Evolutionary conservation across 2,888 invertebrate species (phyloP).

Genomic region (Oscheius sp.): DNA sequence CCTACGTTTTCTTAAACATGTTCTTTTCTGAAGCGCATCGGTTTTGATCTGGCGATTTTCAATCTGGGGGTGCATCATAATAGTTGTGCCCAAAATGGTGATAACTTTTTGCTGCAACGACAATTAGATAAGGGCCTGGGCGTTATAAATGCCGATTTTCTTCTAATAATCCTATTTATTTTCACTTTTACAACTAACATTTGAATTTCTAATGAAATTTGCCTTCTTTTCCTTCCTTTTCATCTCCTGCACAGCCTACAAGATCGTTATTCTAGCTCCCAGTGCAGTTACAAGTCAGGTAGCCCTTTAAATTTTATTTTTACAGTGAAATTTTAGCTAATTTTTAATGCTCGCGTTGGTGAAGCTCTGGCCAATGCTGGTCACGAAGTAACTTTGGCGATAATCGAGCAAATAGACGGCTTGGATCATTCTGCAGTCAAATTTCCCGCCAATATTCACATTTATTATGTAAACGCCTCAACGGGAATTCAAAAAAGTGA

Average conservation of each 20-base stretch:
- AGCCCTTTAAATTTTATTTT: not conserved
- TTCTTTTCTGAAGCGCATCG: no score
- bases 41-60: no score
- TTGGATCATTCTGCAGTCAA: slow-evolving; percentile 31
- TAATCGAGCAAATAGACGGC: slow-evolving; percentile 37
- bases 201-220: not conserved
- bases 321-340: slow-evolving; percentile 39
- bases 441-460: slow-evolving; percentile 1
- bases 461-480: slow-evolving; percentile 30
- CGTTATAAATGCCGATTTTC: no score
- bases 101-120: no score
- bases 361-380: slow-evolving; percentile 57
- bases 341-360: slow-evolving; percentile 57
- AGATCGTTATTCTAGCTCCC: slow-evolving; percentile 21
- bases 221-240: not conserved
- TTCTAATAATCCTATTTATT: no score
- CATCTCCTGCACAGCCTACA: slow-evolving; percentile 20
- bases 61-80: no score
- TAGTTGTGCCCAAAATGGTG: no score
- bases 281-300: slow-evolving; percentile 27
- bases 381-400: slow-evolving; percentile 60
- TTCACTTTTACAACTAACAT: no score
- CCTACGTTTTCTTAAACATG: no score
- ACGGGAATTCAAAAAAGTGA: slow-evolving; percentile 12
- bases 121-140: no score